Evolutionary conservation across 2,113 vertebrate genomes (phyloP), one percentile per base, ranked within the genome.

Genomic region (Egretta garzetta): DNA sequence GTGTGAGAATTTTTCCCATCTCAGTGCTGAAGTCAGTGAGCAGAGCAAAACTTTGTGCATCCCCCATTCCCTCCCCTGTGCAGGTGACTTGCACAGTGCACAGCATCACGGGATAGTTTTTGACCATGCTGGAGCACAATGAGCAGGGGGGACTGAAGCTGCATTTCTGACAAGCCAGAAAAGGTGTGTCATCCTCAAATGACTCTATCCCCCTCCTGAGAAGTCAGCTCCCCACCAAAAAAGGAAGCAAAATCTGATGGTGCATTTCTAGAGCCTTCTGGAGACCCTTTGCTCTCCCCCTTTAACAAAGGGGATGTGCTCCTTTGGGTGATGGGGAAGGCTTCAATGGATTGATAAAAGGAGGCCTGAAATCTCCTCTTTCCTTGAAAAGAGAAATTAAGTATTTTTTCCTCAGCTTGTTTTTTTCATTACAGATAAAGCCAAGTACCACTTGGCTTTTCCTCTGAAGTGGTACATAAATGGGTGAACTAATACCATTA

Each of bases 61-160:
- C 5, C 20, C 23, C 26, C 4, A 7, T 62, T 79, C 24, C 12
- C 14, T 74, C 12, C 35, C 15, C 50, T 0, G 0, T 18, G 74
- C 64, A 33, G 70, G 80, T 32, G n/a, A 16, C 37, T 77, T 35
- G 49, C 20, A 35, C 37, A 32, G 47, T 20, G 80, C 71, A 59
- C 49, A 55, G 28, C 43, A 39, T 30, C 63, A 12, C 0, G 1
- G 1, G 27, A 23, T 35, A n/a, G 8, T 2, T 23, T 85, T 58
- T 55, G n/a, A 50, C 39, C 3, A 2, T 41, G 59, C 2, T 81
- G 49, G 59, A 88, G 59, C 74, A 64, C 27, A 53, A 32, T 0
- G 4, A 26, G 28, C 6, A 26, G 39, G 14, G 7, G 17, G 20
- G 64, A 45, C 49, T 33, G 53, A 58, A 59, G 30, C 15, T 91